Evolutionary conservation across 1,140 invertebrate genomes (phyloP).

Genomic region (Hermatobates lingyangjiaoensis): DNA sequence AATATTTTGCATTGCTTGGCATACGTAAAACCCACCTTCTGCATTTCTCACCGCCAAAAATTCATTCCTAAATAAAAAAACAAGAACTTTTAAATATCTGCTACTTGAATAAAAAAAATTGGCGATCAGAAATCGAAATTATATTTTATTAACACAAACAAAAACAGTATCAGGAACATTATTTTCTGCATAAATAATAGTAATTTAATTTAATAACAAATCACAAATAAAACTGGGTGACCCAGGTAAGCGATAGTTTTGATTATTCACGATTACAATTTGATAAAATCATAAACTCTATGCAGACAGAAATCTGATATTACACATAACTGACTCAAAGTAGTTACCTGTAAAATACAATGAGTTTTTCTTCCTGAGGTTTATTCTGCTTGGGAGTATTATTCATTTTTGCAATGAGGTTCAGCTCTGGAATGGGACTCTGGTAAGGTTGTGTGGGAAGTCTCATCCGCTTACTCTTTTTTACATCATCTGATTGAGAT

Average conservation of each 20-base stretch:
- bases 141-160: slow-evolving; percentile 6
- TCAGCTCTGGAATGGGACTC: slow-evolving; percentile 55
- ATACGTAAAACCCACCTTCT: slow-evolving; percentile 74
- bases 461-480: slow-evolving; percentile 34
- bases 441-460: slow-evolving; percentile 60
- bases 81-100: slow-evolving; percentile 8
- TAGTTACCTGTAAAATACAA: slow-evolving; percentile 60
- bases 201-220: too few relatives aligned
- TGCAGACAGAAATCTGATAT: too few relatives aligned
- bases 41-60: slow-evolving; percentile 78
- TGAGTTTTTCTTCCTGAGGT: slow-evolving; percentile 56
- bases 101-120: slow-evolving; percentile 11
- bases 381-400: slow-evolving; percentile 34
- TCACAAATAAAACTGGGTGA: too few relatives aligned
- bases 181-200: too few relatives aligned
- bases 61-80: slow-evolving; percentile 44
- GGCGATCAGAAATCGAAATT: slow-evolving; percentile 7
- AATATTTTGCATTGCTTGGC: slow-evolving; percentile 78
- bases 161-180: slow-evolving; percentile 11
- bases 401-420: slow-evolving; percentile 48
- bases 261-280: too few relatives aligned
- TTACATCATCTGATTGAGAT: slow-evolving; percentile 22
- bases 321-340: too few relatives aligned
- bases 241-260: too few relatives aligned
- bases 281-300: too few relatives aligned